Conservation (phyloP, 2,113 vertebrate genomes). For the Equus przewalskii region DNA sequence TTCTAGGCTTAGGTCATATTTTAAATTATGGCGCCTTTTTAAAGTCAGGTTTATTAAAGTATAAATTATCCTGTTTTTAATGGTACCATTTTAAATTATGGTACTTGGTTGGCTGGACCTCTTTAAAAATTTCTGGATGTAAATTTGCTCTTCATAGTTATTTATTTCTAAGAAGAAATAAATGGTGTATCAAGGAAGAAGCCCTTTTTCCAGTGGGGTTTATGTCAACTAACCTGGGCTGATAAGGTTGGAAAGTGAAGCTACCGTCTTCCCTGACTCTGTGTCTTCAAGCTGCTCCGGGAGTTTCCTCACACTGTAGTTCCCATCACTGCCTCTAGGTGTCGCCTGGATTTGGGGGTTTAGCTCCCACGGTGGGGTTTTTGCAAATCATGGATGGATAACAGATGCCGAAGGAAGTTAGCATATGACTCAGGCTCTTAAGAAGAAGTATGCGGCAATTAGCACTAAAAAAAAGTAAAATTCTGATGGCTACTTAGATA, state of each 20-base stretch:
- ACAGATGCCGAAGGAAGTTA: neutral
- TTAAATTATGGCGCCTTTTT: neutral
- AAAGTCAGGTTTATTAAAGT: neutral
- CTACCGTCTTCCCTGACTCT: neutral
- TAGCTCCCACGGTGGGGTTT: neutral
- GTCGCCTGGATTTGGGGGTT: neutral
- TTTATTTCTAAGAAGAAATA: conserved; percentile 16
- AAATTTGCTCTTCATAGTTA: neutral
- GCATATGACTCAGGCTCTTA: neutral
- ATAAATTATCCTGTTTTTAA: neutral
- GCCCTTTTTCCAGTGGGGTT: neutral
- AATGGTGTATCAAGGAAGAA: neutral
- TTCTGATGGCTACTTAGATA: neutral
- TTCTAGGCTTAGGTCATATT: neutral
- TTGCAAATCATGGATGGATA: neutral
- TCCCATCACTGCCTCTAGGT: neutral
- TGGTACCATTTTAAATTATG: neutral
- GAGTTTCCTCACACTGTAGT: neutral
- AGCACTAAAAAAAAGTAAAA: neutral
- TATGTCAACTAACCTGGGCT: neutral
- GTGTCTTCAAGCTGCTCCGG: neutral
- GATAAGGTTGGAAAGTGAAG: neutral
- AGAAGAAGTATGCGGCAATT: neutral
- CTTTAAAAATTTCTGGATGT: neutral
- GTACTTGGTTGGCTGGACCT: neutral